Percentiles rank a stretch among this genome's conserved stretches.
These are phyloP conservation scores for Neodiprion virginianus DNA, from an alignment of 1,140 invertebrate genomes.

Conservation along the genomic window DNA sequence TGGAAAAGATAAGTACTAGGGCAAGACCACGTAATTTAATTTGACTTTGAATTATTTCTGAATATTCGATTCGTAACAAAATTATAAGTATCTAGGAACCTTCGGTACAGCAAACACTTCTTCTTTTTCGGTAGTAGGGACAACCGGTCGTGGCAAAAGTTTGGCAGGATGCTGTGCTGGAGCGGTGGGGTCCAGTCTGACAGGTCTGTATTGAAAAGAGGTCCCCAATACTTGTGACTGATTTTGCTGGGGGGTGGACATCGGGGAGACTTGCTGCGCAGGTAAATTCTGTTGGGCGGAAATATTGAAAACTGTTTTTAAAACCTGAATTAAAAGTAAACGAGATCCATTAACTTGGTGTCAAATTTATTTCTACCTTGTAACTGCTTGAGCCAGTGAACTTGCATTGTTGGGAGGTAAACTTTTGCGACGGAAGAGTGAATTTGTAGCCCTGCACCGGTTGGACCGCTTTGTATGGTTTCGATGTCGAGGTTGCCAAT, in stretches of 20 bases:
- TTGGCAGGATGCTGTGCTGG: constrained; percentile 53
- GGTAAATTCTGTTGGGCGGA: constrained; percentile 33
- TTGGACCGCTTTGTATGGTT: constrained; percentile 51
- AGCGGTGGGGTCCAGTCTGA: constrained; percentile 48
- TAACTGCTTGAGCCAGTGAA: constrained; percentile 41
- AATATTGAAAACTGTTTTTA: constrained; percentile 14
- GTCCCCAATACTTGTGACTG: constrained; percentile 43
- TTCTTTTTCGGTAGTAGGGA: constrained; percentile 48
- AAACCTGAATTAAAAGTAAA: background rate
- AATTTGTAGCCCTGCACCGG: constrained; percentile 58
- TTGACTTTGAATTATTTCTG: too few species aligned
- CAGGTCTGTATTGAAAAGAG: constrained; percentile 47
- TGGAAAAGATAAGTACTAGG: background rate
- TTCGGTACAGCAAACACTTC: constrained; percentile 64
- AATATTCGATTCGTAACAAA: background rate
- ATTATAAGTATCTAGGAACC: constrained; percentile 33
- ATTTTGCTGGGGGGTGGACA: constrained; percentile 41
- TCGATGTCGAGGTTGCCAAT: constrained; percentile 27
- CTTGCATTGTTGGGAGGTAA: constrained; percentile 56
- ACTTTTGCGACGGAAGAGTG: constrained; percentile 48
- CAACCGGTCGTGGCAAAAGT: constrained; percentile 46
- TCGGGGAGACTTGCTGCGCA: constrained; percentile 43
- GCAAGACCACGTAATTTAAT: too few species aligned
- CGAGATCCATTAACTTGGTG: background rate
- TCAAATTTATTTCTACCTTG: constrained; percentile 43